phyloP scores from a whole-genome alignment of 2,797 vertebrate genomes.

The Danionella dracula region DNA sequence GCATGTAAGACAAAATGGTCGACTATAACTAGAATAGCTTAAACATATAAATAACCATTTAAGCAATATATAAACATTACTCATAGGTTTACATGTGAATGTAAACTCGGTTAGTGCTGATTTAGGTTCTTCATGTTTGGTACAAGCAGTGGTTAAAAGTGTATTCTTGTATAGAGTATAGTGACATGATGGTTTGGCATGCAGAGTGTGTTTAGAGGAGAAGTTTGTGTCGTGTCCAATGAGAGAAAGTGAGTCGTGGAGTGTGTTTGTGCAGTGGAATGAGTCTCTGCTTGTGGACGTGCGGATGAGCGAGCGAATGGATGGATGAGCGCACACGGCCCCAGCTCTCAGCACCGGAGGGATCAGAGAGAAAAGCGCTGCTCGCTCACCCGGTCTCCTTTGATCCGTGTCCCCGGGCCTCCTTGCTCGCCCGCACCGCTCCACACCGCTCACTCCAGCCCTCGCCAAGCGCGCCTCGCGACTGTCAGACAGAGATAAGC shows the following conservation, averaged over 20 bases:
- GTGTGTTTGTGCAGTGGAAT: constrained; percentile 39
- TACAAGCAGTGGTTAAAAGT: no score
- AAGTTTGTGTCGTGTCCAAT: constrained; percentile 14
- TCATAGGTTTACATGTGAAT: no score
- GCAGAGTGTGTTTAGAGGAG: constrained; percentile 33
- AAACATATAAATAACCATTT: no score
- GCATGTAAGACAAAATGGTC: no score
- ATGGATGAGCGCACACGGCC: constrained; percentile 34
- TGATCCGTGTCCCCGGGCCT: constrained; percentile 98
- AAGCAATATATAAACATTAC: no score
- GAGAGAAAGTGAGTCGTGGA: constrained; percentile 21
- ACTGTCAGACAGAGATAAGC: constrained; percentile 99
- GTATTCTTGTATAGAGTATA: no score
- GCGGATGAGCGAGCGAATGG: not conserved
- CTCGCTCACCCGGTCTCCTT: constrained; percentile 79
- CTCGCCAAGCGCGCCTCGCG: constrained; percentile 94
- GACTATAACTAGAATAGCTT: no score
- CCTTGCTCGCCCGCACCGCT: constrained; percentile 71
- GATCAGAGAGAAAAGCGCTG: constrained; percentile 83
- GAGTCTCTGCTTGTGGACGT: not conserved
- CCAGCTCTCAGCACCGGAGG: constrained; percentile 48
- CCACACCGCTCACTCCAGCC: constrained; percentile 79
- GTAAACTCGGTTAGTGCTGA: no score
- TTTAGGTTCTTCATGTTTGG: no score
- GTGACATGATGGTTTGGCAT: no score